A percentile compares a stretch with the other conserved stretches of the same genome.
phyloP scores from a whole-genome alignment of 23 tunicate genomes.

The Oikopleura vanhoeffeni region DNA sequence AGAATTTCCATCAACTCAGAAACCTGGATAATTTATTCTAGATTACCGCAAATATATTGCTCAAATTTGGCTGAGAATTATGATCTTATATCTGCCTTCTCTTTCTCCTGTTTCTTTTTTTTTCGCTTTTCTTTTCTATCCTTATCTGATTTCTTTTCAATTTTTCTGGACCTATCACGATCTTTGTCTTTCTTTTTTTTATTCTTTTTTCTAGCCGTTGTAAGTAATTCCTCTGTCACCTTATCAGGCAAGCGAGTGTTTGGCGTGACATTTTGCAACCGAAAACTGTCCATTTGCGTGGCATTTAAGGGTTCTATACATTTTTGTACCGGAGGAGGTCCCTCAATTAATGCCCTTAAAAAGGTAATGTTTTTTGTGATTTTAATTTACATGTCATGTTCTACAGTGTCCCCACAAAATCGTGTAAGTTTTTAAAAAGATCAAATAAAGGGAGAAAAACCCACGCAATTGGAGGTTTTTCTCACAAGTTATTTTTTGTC shows the following conservation, averaged over 20 bases:
- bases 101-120: not conserved
- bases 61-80: not conserved
- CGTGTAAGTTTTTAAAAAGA: no score
- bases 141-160: not conserved
- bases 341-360: not conserved
- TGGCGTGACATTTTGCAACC: not conserved
- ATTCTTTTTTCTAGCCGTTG: not conserved
- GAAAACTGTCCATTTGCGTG: slow-evolving; percentile 1
- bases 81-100: not conserved
- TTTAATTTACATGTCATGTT: no score
- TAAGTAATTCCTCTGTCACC: not conserved
- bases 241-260: not conserved
- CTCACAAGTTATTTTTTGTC: no score
- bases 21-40: no score
- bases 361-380: no score
- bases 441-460: no score
- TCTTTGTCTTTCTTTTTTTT: not conserved
- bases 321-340: not conserved
- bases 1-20: no score
- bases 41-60: no score
- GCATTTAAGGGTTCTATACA: not conserved
- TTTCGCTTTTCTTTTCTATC: not conserved
- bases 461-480: no score
- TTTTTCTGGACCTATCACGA: not conserved
- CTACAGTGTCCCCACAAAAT: no score